Evolutionary conservation across 2,797 vertebrate species (phyloP).

Genomic region (Tadarida brasiliensis): DNA sequence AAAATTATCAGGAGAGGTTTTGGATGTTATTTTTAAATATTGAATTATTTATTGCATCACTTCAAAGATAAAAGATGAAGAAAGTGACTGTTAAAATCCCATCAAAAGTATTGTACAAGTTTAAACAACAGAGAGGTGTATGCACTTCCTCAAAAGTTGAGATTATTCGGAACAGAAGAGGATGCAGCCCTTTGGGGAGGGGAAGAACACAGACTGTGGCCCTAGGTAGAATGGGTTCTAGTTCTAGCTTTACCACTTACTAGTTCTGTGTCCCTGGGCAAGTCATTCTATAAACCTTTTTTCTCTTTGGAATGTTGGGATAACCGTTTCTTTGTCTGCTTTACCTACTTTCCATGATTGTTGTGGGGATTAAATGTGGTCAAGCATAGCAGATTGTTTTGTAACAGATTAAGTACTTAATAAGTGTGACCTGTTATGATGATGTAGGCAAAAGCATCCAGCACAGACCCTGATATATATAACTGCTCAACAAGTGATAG

Average conservation of each 20-base stretch:
- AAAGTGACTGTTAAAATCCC: constrained; percentile 23
- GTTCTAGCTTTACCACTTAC: background rate
- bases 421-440: background rate
- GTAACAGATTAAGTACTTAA: background rate
- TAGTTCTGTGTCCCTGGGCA: background rate
- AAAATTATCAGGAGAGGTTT: constrained; percentile 5
- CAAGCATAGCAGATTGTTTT: constrained; percentile 16
- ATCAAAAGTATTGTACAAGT: background rate
- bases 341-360: background rate
- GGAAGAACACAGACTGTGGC: background rate
- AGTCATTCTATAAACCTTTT: background rate
- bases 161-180: background rate
- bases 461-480: background rate
- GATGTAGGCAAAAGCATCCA: background rate
- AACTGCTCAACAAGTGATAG: background rate
- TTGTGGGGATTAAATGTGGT: constrained; percentile 29
- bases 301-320: constrained; percentile 29
- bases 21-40: constrained; percentile 56
- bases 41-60: background rate
- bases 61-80: constrained; percentile 44
- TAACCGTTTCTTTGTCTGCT: background rate
- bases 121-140: constrained; percentile 1
- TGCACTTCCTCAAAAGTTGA: background rate
- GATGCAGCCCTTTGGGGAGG: background rate
- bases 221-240: background rate